These are phyloP conservation scores for Phrynocephalus guinanensis DNA, from an alignment of 2,797 vertebrate genomes.

Conservation along the genomic window DNA sequence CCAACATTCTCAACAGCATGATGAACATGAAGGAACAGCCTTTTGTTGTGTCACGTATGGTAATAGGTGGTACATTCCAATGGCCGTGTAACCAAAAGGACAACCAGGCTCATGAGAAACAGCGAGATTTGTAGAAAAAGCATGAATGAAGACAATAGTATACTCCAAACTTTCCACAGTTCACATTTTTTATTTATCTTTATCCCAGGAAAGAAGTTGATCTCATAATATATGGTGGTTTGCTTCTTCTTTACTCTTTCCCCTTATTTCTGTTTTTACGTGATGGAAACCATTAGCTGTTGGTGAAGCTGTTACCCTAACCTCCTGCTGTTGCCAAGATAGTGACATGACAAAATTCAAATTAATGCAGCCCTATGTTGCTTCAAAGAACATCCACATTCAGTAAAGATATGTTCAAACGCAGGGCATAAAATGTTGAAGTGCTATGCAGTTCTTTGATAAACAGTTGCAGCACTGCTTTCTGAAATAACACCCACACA, in stretches of 20 bases:
- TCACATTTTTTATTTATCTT: background rate
- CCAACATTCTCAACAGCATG: background rate
- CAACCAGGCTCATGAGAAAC: no score
- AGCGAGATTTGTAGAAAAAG: no score
- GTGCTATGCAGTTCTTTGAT: background rate
- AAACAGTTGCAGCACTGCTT: background rate
- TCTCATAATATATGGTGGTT: background rate
- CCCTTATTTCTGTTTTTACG: no score
- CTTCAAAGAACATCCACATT: no score
- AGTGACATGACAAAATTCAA: no score
- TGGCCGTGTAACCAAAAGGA: no score
- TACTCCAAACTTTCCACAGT: background rate
- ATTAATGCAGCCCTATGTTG: background rate
- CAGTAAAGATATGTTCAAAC: no score
- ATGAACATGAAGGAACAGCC: background rate
- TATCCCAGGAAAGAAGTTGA: background rate
- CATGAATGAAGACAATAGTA: no score
- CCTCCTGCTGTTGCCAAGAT: background rate
- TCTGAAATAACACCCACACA: background rate
- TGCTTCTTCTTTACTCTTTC: background rate
- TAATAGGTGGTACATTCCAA: no score
- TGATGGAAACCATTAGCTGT: background rate
- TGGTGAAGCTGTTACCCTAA: background rate
- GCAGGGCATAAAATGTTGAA: background rate
- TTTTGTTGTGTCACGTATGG: no score